Evolutionary conservation across 2,888 invertebrate genomes (phyloP), one percentile per base, ranked within the genome.

Genomic region (Scaptomyza polygonia): DNA sequence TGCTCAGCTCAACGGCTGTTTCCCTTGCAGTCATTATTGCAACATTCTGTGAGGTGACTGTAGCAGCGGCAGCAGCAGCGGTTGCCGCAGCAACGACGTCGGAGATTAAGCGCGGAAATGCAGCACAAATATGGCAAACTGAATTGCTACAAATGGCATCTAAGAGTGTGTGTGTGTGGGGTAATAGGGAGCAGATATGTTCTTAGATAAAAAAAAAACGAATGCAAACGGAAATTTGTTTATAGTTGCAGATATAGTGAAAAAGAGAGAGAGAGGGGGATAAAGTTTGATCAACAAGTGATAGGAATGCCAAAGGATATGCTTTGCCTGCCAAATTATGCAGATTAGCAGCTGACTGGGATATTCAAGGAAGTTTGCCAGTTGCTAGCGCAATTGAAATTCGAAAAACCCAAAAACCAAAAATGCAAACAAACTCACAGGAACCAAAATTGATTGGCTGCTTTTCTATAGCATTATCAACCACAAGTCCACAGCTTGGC

Each of bases 31-130:
- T 87, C 82, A 87, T 82, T 82, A 87, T 73, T 79, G 77, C 67
- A 64, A 65, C 87, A 85, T 86, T 71, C 79, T 54, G 64, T 56
- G 59, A 68, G 83, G 72, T 82, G 81, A 61, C 70, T 56, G 39
- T 43, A 42, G 45, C 66, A 69, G 45, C 64, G 14, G 51, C 47
- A 43, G 44, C 14, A 27, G 40, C 25, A n/a, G 42, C 21, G 6
- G 21, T 1, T 6, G 25, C 58, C 34, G 39, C 21, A 5, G 11
- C 44, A 44, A 14, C 11, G 8, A 29, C 65, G 54, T 45, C 76
- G 77, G 72, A 81, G 86, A 84, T 81, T 84, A 84, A 68, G 75
- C 85, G 75, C 67, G 70, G 80, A 85, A 80, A 71, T 61, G 77
- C 65, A 51, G 56, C 82, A 32, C 32, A 43, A 66, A 66, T 42